Evolutionary conservation across 2,113 vertebrate species (phyloP).

Genomic region (Anas platyrhynchos): DNA sequence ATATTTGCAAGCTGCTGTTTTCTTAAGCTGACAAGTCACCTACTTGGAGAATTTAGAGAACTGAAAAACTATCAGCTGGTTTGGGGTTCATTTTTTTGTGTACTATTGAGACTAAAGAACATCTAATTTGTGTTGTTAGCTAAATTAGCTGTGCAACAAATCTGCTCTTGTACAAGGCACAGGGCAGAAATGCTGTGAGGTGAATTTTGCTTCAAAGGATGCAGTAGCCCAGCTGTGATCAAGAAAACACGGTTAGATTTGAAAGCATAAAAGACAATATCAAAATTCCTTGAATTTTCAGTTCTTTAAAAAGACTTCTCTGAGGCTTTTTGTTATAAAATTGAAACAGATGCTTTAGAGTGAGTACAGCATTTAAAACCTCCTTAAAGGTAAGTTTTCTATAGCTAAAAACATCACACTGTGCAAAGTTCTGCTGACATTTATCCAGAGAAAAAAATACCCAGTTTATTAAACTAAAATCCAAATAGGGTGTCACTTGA

Average conservation of each 20-base stretch:
- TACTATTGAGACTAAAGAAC: not conserved
- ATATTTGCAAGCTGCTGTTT: not conserved
- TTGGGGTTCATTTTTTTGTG: not conserved
- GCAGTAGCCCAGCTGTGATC: slow-evolving; percentile 39
- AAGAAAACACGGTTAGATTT: slow-evolving; percentile 3
- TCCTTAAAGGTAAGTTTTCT: not conserved
- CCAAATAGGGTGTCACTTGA: not conserved
- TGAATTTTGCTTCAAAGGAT: slow-evolving; percentile 29
- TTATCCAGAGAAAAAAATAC: not conserved
- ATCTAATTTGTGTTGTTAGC: not conserved
- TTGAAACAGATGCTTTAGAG: not conserved
- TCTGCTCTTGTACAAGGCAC: not conserved
- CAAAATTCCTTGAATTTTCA: not conserved
- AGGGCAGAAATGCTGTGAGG: not conserved
- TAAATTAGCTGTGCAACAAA: not conserved
- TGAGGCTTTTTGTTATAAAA: not conserved
- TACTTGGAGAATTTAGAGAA: not conserved
- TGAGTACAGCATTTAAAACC: not conserved
- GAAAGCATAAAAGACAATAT: not conserved
- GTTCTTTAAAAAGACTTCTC: not conserved
- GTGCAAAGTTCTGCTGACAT: not conserved
- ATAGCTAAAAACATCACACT: not conserved
- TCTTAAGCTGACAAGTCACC: not conserved
- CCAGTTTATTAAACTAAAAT: not conserved
- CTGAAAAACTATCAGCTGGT: not conserved